Evolutionary conservation across 2,113 vertebrate species (phyloP).

Genomic region (Alligator mississippiensis): DNA sequence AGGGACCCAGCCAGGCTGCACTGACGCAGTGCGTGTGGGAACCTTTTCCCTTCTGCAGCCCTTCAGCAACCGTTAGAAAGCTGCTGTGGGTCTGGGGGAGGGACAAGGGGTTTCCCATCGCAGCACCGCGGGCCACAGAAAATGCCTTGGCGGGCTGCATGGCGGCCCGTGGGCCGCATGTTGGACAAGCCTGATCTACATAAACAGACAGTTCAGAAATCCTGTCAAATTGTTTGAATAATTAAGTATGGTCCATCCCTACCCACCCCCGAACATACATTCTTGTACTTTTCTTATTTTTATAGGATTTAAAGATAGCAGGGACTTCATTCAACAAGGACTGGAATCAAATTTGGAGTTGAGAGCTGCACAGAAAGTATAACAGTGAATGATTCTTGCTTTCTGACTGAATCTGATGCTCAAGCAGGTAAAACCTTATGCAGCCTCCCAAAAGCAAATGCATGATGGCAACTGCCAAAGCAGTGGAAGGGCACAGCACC

Average conservation of each 20-base stretch:
- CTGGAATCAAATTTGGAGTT: constrained; percentile 7
- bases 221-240: neutral
- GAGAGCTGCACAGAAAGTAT: neutral
- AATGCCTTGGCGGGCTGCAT: no score
- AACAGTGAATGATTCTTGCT: neutral
- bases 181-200: neutral
- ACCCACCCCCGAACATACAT: neutral
- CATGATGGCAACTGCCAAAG: neutral
- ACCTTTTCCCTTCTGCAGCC: no score
- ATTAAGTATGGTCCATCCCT: neutral
- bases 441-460: neutral
- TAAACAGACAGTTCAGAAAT: neutral
- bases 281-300: neutral
- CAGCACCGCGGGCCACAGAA: no score
- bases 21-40: no score
- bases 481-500: neutral
- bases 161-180: no score
- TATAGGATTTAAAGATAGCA: neutral
- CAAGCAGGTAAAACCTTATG: neutral
- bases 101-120: no score
- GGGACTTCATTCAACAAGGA: neutral
- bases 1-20: no score
- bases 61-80: no score
- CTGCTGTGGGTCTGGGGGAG: no score
- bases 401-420: neutral